These are phyloP conservation scores for Paratrypauchen microcephalus DNA, from an alignment of 2,797 vertebrate genomes.

Conservation along the genomic window DNA sequence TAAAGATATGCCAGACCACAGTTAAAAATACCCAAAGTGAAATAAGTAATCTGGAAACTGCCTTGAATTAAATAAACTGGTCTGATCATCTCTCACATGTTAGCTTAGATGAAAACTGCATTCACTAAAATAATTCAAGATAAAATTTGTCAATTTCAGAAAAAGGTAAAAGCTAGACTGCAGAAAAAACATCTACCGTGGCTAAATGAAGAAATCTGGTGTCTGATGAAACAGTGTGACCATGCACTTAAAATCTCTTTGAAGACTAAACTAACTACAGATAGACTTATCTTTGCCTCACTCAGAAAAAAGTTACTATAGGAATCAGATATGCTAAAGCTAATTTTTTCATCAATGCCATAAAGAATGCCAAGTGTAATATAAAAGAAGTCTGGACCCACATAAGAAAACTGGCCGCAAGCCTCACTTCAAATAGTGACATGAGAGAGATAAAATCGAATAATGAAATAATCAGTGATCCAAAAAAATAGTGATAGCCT, in stretches of 20 bases:
- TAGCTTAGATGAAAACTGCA: not conserved
- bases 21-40: not conserved
- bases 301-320: too few species aligned
- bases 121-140: not conserved
- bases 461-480: too few species aligned
- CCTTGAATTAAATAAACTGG: not conserved
- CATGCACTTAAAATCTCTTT: not conserved
- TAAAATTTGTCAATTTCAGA: not conserved
- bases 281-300: too few species aligned
- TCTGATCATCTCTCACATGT: not conserved
- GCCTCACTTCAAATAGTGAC: too few species aligned
- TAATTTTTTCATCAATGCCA: too few species aligned
- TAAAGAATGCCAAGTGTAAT: not conserved
- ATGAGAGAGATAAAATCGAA: too few species aligned
- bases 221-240: conserved; percentile 1
- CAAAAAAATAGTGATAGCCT: not conserved
- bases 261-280: not conserved
- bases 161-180: not conserved
- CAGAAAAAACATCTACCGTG: not conserved
- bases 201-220: not conserved
- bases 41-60: not conserved
- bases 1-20: not conserved
- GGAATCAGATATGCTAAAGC: too few species aligned
- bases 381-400: not conserved
- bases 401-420: too few species aligned